These are phyloP conservation scores for Tribolium freemani DNA, from an alignment of 2,888 invertebrate species.

Conservation along the genomic window DNA sequence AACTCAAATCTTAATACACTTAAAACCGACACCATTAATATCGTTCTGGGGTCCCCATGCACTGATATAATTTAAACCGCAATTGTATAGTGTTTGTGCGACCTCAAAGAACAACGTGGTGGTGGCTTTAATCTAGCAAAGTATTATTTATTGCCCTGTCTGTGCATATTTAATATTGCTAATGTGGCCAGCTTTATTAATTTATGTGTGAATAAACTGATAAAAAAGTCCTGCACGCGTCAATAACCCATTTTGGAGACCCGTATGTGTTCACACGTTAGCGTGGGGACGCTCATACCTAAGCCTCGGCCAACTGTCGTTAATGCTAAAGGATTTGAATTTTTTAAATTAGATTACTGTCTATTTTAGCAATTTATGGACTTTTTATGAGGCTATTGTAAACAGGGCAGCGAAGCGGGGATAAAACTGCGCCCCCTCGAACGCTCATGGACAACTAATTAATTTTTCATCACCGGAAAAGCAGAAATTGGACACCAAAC, in stretches of 20 bases:
- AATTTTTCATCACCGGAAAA: constrained; percentile 30
- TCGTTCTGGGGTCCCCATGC: constrained; percentile 42
- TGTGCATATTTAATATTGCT: constrained; percentile 60
- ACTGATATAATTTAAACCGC: constrained; percentile 58
- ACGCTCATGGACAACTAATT: constrained; percentile 31
- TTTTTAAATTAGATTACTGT: constrained; percentile 50
- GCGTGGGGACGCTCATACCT: constrained; percentile 28
- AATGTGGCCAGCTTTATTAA: constrained; percentile 57
- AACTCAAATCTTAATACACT: constrained; percentile 43
- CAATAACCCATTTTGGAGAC: constrained; percentile 18
- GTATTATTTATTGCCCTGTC: constrained; percentile 62
- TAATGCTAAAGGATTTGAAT: constrained; percentile 51
- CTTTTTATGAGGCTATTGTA: constrained; percentile 45
- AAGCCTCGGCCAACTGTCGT: constrained; percentile 42
- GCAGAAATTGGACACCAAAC: neutral
- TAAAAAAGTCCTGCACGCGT: constrained; percentile 60
- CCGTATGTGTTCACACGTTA: constrained; percentile 29
- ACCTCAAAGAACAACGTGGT: constrained; percentile 54
- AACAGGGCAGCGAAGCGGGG: constrained; percentile 31
- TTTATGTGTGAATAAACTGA: constrained; percentile 65
- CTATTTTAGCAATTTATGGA: constrained; percentile 48
- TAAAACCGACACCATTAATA: constrained; percentile 45
- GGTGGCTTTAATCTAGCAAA: constrained; percentile 61
- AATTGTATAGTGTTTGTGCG: constrained; percentile 57
- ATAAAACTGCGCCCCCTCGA: constrained; percentile 32